Evolutionary conservation across 2,888 invertebrate species (phyloP).

Genomic region (Lasioglossum morio): DNA sequence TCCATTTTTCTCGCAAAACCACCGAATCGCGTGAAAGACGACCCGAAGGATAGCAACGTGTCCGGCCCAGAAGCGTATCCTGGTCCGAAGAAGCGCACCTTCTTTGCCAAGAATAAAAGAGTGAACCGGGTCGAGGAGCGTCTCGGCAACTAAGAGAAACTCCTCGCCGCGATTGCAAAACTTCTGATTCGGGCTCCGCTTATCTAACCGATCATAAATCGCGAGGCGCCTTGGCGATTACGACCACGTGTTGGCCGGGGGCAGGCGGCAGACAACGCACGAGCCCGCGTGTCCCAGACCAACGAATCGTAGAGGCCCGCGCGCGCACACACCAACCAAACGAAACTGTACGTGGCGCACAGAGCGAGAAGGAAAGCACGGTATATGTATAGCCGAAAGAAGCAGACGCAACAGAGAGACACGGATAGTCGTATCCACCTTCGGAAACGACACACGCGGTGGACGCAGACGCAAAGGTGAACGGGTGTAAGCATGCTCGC

Average conservation of each 20-base stretch:
- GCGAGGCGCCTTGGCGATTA: slow-evolving; percentile 15
- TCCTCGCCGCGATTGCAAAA: background rate
- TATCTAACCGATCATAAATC: slow-evolving; percentile 25
- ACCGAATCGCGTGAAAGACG: background rate
- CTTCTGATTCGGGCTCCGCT: background rate
- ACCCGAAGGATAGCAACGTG: background rate
- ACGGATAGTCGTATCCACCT: slow-evolving; percentile 17
- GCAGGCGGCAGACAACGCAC: background rate
- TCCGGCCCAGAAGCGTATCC: background rate
- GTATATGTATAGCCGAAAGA: background rate
- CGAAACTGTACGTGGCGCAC: background rate
- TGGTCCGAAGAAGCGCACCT: background rate
- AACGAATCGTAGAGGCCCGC: background rate
- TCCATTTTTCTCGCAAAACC: background rate
- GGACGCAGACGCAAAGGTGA: slow-evolving; percentile 31
- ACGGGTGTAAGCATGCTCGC: slow-evolving; percentile 18
- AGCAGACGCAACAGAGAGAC: background rate
- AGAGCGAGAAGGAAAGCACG: background rate
- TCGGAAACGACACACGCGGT: slow-evolving; percentile 19
- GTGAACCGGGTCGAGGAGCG: background rate
- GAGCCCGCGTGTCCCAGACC: background rate
- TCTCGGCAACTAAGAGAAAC: background rate
- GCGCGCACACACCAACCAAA: background rate
- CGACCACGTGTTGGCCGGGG: slow-evolving; percentile 25
- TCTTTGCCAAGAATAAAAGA: background rate